Conservation (phyloP, 2,888 invertebrate species). For the Caenorhabditis afra region DNA sequence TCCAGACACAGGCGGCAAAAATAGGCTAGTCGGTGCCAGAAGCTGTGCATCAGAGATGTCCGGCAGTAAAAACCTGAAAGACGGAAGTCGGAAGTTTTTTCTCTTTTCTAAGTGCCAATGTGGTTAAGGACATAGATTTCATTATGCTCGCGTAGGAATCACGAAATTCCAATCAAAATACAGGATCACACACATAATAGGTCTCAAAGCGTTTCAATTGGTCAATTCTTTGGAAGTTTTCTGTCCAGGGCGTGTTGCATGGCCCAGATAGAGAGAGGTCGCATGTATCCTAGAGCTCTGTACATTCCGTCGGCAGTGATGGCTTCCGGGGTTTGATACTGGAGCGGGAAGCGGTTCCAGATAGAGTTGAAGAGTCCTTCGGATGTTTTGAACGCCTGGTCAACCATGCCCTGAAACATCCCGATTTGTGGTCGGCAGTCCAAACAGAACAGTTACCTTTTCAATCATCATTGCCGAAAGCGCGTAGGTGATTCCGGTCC, state of each 20-base stretch:
- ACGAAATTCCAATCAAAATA: no score
- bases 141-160: no score
- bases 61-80: no score
- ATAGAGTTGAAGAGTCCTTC: conserved; percentile 90
- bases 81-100: no score
- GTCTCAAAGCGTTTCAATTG: neutral
- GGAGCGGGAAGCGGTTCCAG: conserved; percentile 84
- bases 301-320: conserved; percentile 86
- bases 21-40: no score
- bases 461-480: conserved; percentile 88
- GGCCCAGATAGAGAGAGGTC: conserved; percentile 92
- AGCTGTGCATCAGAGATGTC: no score
- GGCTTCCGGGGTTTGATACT: conserved; percentile 88
- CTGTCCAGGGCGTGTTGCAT: conserved; percentile 86
- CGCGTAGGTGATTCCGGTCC: conserved; percentile 92
- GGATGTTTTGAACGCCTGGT: conserved; percentile 91
- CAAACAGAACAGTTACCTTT: no score
- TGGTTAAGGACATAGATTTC: no score
- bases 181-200: no score
- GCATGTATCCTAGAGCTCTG: conserved; percentile 92
- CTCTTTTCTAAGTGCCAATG: no score
- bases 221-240: neutral
- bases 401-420: conserved; percentile 86
- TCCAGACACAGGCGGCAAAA: no score
- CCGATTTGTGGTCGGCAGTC: no score